Percentiles rank a stretch among this genome's conserved stretches.
phyloP scores from a whole-genome alignment of 2,113 vertebrate species.

The Amazona guildingii region DNA sequence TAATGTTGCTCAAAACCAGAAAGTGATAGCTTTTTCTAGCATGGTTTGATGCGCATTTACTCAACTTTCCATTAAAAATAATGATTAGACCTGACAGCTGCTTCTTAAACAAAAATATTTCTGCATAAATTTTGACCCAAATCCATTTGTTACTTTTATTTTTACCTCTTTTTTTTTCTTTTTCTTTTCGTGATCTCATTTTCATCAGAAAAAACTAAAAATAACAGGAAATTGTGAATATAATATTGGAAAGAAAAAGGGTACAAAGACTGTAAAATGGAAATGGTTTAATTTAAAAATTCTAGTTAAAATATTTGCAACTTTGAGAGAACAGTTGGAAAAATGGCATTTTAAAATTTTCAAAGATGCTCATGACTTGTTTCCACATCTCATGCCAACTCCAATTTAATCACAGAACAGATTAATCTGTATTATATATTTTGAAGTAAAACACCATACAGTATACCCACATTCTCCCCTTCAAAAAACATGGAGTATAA shows the following conservation, averaged over 20 bases:
- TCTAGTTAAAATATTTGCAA: neutral
- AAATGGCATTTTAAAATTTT: neutral
- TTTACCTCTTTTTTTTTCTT: neutral
- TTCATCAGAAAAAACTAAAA: neutral
- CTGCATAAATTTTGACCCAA: slow-evolving; percentile 9
- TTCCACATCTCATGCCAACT: neutral
- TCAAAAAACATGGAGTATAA: neutral
- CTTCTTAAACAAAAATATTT: slow-evolving; percentile 1
- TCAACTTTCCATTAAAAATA: neutral
- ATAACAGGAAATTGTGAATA: neutral
- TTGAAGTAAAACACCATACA: neutral
- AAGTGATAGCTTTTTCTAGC: neutral
- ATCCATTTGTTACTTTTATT: neutral
- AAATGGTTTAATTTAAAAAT: neutral
- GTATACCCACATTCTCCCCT: neutral
- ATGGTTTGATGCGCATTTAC: neutral
- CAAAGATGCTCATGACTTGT: neutral
- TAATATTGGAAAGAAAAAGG: neutral
- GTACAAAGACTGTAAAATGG: neutral
- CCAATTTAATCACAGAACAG: neutral
- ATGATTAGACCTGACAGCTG: neutral
- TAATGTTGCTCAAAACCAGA: neutral
- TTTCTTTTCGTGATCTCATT: neutral
- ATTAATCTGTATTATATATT: neutral
- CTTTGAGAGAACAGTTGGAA: neutral